Percentiles rank a stretch among this genome's conserved stretches.
phyloP scores from a whole-genome alignment of 2,888 invertebrate genomes.

The Phyto melanocephala region DNA sequence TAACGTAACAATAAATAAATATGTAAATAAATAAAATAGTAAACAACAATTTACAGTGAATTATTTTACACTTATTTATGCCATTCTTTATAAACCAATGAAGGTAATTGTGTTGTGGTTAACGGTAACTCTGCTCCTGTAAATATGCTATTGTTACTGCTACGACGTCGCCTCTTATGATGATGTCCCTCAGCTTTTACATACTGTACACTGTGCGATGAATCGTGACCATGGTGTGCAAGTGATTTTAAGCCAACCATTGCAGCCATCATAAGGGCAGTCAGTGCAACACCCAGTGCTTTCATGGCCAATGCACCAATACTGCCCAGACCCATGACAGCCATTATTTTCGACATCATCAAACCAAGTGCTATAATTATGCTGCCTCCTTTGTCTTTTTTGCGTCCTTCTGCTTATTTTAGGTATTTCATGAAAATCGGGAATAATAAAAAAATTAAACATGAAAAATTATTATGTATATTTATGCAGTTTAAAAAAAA shows the following conservation, averaged over 20 bases:
- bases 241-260: slow-evolving; percentile 87
- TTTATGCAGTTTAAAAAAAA: no score
- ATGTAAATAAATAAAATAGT: neutral
- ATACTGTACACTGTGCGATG: slow-evolving; percentile 80
- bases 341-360: slow-evolving; percentile 89
- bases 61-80: slow-evolving; percentile 36
- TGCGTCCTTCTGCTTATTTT: slow-evolving; percentile 80
- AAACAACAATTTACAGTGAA: neutral
- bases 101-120: no score
- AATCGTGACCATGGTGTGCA: slow-evolving; percentile 80
- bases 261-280: slow-evolving; percentile 87
- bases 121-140: no score
- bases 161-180: slow-evolving; percentile 71
- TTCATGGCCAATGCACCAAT: slow-evolving; percentile 89
- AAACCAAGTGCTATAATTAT: slow-evolving; percentile 82
- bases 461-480: no score
- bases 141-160: neutral
- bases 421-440: neutral
- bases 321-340: slow-evolving; percentile 87
- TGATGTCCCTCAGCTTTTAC: slow-evolving; percentile 77
- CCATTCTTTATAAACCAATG: slow-evolving; percentile 81
- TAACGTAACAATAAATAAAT: neutral
- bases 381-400: slow-evolving; percentile 81
- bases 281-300: slow-evolving; percentile 84
- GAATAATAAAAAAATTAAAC: no score